These are phyloP conservation scores for Colossoma macropomum DNA, from an alignment of 2,113 vertebrate species.

Conservation along the genomic window DNA sequence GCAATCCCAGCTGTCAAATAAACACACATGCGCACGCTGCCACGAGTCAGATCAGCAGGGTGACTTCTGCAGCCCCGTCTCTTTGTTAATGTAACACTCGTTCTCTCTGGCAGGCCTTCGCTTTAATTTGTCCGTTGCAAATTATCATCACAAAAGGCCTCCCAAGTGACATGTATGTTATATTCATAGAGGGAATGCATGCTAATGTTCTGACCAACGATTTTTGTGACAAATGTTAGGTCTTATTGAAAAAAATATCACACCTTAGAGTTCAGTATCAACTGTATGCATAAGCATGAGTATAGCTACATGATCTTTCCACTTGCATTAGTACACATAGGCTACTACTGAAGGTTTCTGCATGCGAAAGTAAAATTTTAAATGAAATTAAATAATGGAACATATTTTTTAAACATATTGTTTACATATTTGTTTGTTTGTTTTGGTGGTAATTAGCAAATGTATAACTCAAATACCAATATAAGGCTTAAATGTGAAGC, in stretches of 20 bases:
- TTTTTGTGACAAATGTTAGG: not conserved
- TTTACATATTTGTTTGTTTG: not conserved
- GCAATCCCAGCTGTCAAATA: slow-evolving; percentile 59
- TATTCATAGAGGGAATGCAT: slow-evolving; percentile 32
- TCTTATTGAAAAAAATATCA: not conserved
- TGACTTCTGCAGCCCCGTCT: slow-evolving; percentile 46
- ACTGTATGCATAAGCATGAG: no score
- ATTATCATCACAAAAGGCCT: slow-evolving; percentile 57
- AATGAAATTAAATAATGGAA: no score
- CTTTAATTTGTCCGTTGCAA: slow-evolving; percentile 51
- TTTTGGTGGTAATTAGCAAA: no score
- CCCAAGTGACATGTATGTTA: slow-evolving; percentile 31
- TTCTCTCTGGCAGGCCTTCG: not conserved
- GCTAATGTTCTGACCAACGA: not conserved
- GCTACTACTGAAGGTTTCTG: not conserved
- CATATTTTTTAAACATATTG: no score
- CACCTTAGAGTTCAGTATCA: not conserved
- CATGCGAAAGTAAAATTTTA: not conserved
- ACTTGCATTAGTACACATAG: no score
- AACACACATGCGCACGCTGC: slow-evolving; percentile 43
- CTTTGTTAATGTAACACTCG: slow-evolving; percentile 52
- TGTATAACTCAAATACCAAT: no score
- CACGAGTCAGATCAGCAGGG: slow-evolving; percentile 53
- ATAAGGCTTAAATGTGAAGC: no score
- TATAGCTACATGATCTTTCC: no score